phyloP scores from a whole-genome alignment of 2,888 invertebrate genomes.

The Sacculina carcini region DNA sequence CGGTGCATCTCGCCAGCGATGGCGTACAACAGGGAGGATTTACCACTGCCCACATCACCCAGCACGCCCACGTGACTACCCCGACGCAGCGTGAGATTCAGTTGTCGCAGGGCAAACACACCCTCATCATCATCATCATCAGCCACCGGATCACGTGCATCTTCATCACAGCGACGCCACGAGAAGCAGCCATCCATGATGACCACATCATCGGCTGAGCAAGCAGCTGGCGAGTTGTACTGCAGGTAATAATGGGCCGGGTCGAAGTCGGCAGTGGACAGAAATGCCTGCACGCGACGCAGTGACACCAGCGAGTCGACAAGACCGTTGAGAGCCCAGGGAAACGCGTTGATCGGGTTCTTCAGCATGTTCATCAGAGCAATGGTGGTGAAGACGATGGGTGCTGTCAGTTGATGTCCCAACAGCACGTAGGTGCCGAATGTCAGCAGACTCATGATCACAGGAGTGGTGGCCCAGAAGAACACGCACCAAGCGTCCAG shows the following conservation, averaged over 20 bases:
- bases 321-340: constrained; percentile 90
- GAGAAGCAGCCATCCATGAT: constrained; percentile 33
- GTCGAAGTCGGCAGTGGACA: constrained; percentile 27
- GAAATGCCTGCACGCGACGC: constrained; percentile 52
- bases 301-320: constrained; percentile 88
- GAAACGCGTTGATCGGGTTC: constrained; percentile 81
- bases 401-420: constrained; percentile 52
- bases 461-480: constrained; percentile 94
- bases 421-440: constrained; percentile 50
- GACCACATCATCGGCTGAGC: constrained; percentile 24
- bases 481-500: constrained; percentile 91
- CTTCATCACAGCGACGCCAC: constrained; percentile 27
- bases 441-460: constrained; percentile 57
- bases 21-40: constrained; percentile 56
- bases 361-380: constrained; percentile 89
- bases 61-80: constrained; percentile 11
- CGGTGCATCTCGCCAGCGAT: constrained; percentile 59
- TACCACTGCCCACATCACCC: constrained; percentile 33
- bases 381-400: constrained; percentile 68
- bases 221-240: neutral
- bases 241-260: constrained; percentile 30
- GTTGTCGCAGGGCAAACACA: neutral
- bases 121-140: constrained; percentile 1
- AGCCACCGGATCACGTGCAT: neutral
- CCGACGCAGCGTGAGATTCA: neutral